A percentile compares a stretch with the other conserved stretches of the same genome.
Conservation (phyloP, 2,113 vertebrate species). For the Pollimyrus isidori region DNA sequence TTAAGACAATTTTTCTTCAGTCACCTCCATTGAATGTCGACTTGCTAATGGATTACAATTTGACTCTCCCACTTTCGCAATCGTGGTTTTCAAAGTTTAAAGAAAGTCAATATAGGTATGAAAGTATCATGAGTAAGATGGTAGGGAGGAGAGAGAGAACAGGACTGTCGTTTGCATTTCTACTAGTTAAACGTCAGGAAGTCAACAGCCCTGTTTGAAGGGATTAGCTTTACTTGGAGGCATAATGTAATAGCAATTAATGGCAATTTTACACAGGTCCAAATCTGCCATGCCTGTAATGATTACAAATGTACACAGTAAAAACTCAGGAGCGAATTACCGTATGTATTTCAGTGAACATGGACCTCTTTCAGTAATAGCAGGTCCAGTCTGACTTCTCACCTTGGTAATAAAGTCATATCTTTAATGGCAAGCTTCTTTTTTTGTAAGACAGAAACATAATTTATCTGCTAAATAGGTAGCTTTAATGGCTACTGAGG, state of each 20-base stretch:
- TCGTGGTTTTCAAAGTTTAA: not conserved
- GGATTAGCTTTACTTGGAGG: not conserved
- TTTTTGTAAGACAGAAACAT: not conserved
- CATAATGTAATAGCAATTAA: not conserved
- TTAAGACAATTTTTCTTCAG: not conserved
- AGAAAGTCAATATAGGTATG: not conserved
- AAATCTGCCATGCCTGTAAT: not conserved
- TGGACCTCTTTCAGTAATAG: not conserved
- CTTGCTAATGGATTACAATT: not conserved
- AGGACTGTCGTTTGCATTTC: slow-evolving; percentile 34
- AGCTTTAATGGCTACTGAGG: not conserved
- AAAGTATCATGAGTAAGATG: not conserved
- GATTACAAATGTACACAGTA: not conserved
- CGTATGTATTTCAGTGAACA: not conserved
- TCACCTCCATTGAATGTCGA: not conserved
- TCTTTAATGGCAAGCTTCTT: not conserved
- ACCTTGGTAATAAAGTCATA: not conserved
- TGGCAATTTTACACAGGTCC: not conserved
- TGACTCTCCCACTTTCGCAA: not conserved
- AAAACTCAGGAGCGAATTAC: not conserved
- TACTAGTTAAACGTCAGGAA: slow-evolving; percentile 30
- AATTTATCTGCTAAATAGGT: not conserved
- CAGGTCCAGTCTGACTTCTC: not conserved
- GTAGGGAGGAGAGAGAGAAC: slow-evolving; percentile 10
- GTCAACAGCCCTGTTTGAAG: not conserved